Base-by-base conservation (phyloP, 1,140 invertebrate species). In the Neoseiulus cucumeris region DNA sequence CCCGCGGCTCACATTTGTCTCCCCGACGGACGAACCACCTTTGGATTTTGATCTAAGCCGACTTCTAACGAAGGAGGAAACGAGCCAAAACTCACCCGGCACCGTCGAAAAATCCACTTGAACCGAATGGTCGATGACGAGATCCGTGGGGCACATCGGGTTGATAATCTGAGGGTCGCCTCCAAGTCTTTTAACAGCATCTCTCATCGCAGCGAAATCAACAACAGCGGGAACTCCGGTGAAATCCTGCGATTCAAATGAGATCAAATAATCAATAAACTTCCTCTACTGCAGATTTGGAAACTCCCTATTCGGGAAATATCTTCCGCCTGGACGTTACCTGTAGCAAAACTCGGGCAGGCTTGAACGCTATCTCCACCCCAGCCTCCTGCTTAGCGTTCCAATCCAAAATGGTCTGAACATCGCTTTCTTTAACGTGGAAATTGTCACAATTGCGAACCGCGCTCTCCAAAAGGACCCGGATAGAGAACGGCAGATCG, bases 151-250 rank as follows among this genome's bases (percentile, higher is more conserved):
- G 75, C 93, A 98, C 47, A 93, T 84, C 1, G 95, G 95, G 78
- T 98, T 98, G 68, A 98, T 96, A 76, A 87, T 87, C 68, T 91
- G 80, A 2, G 92, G 88, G 79, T 97, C 80, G 1, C 89, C 90
- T 1, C 85, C 86, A 9, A 98, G 77, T 41, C 80, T 78, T 72
- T 87, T 83, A 0, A 98, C 90, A 22, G 91, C 91, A 80, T 98
- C 92, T 71, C 94, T 79, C 93, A 98, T 98, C 6, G 91, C 91
- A 41, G 95, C 95, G 80, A 98, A 94, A 77, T 98, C 95, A 12
- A 98, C 93, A 9, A 98, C 90, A 7, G 91, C 92, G 18, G 95
- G 93, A 0, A 98, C 91, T n/a, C 93, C 93, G 55, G 91, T 96
- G 66, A 87, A 87, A 78, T 91, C 89, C 86, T 90, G 72, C 28